A percentile compares a stretch with the other conserved stretches of the same genome.
Conservation (phyloP, 2,888 invertebrate species). For the Pachymerium ferrugineum region DNA sequence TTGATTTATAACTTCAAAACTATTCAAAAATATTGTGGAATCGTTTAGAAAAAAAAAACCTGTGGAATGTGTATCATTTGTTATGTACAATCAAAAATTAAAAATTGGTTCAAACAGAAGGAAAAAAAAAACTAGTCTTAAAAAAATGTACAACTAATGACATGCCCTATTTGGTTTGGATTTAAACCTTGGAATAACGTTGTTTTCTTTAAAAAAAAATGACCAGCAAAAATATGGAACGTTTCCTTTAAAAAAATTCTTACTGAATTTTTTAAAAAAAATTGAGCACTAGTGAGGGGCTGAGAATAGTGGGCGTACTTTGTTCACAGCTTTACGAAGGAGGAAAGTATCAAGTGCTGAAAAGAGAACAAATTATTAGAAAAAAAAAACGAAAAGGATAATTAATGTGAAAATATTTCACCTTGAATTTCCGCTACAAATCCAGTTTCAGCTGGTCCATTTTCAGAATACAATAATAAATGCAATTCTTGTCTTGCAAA, state of each 20-base stretch:
- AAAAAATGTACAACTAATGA: neutral
- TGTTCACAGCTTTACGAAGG: neutral
- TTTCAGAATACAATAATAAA: neutral
- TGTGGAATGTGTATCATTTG: neutral
- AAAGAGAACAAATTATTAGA: neutral
- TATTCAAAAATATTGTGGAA: neutral
- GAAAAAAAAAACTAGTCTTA: neutral
- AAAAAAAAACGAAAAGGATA: neutral
- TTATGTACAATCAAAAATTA: neutral
- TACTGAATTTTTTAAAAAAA: neutral
- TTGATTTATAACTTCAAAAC: too few relatives aligned
- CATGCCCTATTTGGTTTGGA: neutral
- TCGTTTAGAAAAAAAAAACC: neutral
- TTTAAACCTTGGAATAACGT: neutral
- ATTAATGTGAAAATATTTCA: neutral
- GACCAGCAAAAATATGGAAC: neutral
- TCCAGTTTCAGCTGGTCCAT: neutral
- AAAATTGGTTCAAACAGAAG: neutral
- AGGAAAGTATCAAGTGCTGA: neutral
- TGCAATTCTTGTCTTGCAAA: constrained; percentile 27
- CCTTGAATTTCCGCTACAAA: constrained; percentile 28
- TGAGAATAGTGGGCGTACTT: neutral
- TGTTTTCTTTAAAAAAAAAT: neutral
- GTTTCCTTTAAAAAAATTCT: neutral
- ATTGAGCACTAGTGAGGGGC: neutral